Evolutionary conservation across 2,113 vertebrate genomes (phyloP).

Genomic region (Atlantisia rogersi): DNA sequence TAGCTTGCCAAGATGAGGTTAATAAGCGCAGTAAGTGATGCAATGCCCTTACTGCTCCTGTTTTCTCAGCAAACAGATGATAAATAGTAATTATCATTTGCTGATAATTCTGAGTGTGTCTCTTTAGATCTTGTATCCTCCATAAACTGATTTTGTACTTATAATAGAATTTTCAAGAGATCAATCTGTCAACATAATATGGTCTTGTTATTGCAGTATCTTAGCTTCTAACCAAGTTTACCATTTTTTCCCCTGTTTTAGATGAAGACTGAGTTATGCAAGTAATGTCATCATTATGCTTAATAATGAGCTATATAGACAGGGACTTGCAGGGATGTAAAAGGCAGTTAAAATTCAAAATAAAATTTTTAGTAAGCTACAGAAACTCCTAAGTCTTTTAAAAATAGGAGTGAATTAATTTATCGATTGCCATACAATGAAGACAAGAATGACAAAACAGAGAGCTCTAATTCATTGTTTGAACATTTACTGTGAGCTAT

Average conservation of each 20-base stretch:
- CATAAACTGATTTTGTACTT: neutral
- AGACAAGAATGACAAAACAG: neutral
- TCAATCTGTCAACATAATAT: neutral
- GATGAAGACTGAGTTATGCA: neutral
- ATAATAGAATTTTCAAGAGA: neutral
- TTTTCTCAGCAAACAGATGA: slow-evolving; percentile 45
- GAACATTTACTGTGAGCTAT: neutral
- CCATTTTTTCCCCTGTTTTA: neutral
- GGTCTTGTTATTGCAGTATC: neutral
- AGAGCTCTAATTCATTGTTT: neutral
- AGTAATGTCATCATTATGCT: neutral
- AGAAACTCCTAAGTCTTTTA: neutral
- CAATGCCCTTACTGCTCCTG: slow-evolving; percentile 3
- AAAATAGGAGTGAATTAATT: neutral
- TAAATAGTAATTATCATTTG: slow-evolving; percentile 3
- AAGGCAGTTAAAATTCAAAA: neutral
- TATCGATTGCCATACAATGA: rapidly evolving
- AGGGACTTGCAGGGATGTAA: neutral
- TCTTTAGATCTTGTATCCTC: neutral
- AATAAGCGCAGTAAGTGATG: neutral
- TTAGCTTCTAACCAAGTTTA: neutral
- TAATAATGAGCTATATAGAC: neutral
- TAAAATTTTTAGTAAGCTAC: neutral
- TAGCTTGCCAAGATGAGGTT: neutral
- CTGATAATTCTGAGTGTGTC: neutral